Percentiles rank a stretch among this genome's conserved stretches.
Conservation (phyloP, 2,888 invertebrate species). For the Muscina levida region DNA sequence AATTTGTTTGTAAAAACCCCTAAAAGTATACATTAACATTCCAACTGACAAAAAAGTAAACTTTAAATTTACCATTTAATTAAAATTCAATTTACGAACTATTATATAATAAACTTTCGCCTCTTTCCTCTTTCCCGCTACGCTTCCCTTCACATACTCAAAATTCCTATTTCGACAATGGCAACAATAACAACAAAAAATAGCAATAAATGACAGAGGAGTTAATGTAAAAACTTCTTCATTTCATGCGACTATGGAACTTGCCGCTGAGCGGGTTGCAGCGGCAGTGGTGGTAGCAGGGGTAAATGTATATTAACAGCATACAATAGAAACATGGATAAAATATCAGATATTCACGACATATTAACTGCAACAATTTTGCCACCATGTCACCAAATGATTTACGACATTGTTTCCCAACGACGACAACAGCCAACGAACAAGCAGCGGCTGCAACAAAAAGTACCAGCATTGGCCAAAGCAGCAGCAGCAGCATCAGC, state of each 20-base stretch:
- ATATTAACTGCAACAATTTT: constrained; percentile 70
- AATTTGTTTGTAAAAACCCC: no score
- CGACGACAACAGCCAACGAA: constrained; percentile 34
- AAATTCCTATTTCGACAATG: not conserved
- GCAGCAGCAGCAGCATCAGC: constrained; percentile 19
- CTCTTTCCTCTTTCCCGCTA: not conserved
- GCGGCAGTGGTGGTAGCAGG: not conserved
- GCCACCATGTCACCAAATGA: constrained; percentile 69
- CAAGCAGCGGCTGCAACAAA: not conserved
- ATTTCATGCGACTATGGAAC: not conserved
- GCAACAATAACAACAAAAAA: constrained; percentile 19
- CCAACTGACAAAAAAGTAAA: constrained; percentile 14
- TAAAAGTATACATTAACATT: not conserved
- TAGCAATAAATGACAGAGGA: not conserved
- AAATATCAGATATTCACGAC: constrained; percentile 65
- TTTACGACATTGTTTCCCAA: constrained; percentile 65
- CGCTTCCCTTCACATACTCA: not conserved
- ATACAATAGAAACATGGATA: constrained; percentile 55
- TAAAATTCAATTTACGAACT: constrained; percentile 52
- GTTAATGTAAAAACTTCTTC: constrained; percentile 35
- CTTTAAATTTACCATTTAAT: constrained; percentile 39
- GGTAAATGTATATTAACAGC: constrained; percentile 41
- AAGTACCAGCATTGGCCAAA: constrained; percentile 18
- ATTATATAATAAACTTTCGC: constrained; percentile 45
- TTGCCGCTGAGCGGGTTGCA: no score